A percentile compares a stretch with the other conserved stretches of the same genome.
Evolutionary conservation across 2,113 vertebrate genomes (phyloP).

Genomic region (Brienomyrus longianalis): DNA sequence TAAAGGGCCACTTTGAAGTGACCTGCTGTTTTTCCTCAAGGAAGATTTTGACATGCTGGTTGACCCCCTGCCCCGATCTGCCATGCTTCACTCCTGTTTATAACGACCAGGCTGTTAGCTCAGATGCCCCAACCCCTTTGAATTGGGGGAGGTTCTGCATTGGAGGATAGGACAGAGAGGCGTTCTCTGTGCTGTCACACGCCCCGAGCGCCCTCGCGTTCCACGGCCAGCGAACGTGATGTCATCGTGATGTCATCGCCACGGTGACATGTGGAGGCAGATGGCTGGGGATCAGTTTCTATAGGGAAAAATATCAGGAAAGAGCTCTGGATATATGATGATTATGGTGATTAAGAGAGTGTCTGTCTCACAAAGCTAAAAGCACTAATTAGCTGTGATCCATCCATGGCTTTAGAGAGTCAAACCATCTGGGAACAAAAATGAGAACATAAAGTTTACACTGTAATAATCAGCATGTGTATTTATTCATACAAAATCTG

Average conservation of each 20-base stretch:
- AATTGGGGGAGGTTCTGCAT: not conserved
- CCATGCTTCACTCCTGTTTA: not conserved
- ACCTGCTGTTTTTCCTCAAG: not conserved
- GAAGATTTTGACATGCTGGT: not conserved
- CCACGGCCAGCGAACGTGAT: not conserved
- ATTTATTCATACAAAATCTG: not conserved
- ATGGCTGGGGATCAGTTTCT: not conserved
- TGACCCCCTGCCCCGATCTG: not conserved
- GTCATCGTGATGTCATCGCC: not conserved
- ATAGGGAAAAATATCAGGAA: not conserved
- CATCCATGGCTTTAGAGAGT: conserved; percentile 23
- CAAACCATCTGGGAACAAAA: not conserved
- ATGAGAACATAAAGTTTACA: not conserved
- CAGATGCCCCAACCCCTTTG: not conserved
- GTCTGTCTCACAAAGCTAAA: conserved; percentile 21
- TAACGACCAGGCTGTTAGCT: not conserved
- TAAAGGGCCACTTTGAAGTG: not conserved
- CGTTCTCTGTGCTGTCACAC: not conserved
- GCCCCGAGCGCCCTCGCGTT: not conserved
- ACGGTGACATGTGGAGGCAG: not conserved
- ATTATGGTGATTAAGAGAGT: conserved; percentile 33
- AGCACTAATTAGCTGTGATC: conserved; percentile 36
- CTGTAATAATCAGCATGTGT: not conserved
- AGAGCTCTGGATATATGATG: conserved; percentile 7
- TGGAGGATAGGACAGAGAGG: not conserved